Base-by-base conservation (phyloP, 2,888 invertebrate genomes). In the Drosophila histrio region DNA sequence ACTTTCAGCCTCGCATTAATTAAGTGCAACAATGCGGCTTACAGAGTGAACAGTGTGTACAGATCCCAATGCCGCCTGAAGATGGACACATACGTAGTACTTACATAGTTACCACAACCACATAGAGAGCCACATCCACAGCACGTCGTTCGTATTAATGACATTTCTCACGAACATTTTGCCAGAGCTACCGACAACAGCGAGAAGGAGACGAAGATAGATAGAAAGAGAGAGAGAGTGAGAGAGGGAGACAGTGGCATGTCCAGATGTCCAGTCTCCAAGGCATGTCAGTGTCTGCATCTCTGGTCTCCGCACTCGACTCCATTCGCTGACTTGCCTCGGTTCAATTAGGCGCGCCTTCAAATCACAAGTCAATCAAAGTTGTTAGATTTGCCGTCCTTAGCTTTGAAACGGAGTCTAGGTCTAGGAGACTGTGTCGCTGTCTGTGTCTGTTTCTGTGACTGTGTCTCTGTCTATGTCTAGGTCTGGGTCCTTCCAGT, bases 341-440 rank as follows among this genome's bases (percentile, higher is more conserved):
- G 87, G 87, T 84, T 90, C 89, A 90, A 90, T 89, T 89, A 89
- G 89, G 89, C 81, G 87, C 85, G 88, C 87, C 88, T 89, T 87
- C 89, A 87, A 87, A 88, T 89, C 89, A 90, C 89, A 90, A 90
- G 89, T 90, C 89, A 90, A 90, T 90, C 90, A 90, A 89, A 88
- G 81, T 83, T 84, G 86, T 90, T 90, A 89, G 90, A 87, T 89
- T 89, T 83, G 75, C 86, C 77, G 88, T 87, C 79, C 78, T 60
- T 63, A 54, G 41, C 43, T 50, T 49, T 46, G 34, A 49, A 50
- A 60, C 24, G 8, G 17, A 39, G 39, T 54, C 36, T 24, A n/a
- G 46, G 62, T 60, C 57, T 60, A n/a, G n/a, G 22, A 15, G 58
- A 44, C 44, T 26, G 15, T 17, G 34, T 47, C 43, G 30, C 5